These are phyloP conservation scores for Lonchura striata DNA, from an alignment of 2,113 vertebrate genomes.

Conservation along the genomic window DNA sequence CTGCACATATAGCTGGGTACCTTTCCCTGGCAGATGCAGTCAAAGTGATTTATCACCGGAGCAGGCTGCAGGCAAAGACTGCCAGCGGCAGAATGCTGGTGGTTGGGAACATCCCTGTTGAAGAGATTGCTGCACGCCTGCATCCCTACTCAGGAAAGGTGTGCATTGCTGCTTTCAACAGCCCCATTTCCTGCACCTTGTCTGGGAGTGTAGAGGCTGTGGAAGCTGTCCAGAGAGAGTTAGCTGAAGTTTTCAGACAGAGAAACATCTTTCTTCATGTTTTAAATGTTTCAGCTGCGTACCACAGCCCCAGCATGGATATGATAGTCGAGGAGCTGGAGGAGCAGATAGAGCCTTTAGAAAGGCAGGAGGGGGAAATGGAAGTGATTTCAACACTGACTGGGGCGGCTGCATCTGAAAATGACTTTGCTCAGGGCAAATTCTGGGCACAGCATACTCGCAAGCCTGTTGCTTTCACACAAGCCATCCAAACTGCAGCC, in stretches of 20 bases:
- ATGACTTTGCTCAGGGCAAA: conserved; percentile 74
- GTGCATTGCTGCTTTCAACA: conserved; percentile 84
- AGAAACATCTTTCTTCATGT: conserved; percentile 77
- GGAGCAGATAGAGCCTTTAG: conserved; percentile 61
- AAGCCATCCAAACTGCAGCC: conserved; percentile 66
- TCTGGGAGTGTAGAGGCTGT: conserved; percentile 78
- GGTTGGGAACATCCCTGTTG: conserved; percentile 77
- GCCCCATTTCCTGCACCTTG: conserved; percentile 82
- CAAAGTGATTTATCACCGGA: conserved; percentile 80
- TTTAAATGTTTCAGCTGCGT: conserved; percentile 78
- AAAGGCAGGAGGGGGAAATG: conserved; percentile 42
- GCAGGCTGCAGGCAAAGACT: conserved; percentile 77
- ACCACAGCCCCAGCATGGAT: conserved; percentile 87
- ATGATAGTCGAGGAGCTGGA: conserved; percentile 73
- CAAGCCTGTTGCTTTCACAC: conserved; percentile 80
- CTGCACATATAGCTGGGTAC: conserved; percentile 82
- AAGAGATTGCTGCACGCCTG: conserved; percentile 69
- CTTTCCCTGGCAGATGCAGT: conserved; percentile 84
- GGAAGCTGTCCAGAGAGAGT: conserved; percentile 59
- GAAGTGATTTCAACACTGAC: conserved; percentile 84
- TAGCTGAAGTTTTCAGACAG: conserved; percentile 59
- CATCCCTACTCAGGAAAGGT: conserved; percentile 67
- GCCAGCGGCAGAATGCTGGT: conserved; percentile 82
- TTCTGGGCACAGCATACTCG: conserved; percentile 85
- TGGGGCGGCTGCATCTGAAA: conserved; percentile 57